Conservation (phyloP, 1,140 invertebrate genomes). For the Halyomorpha halys region DNA sequence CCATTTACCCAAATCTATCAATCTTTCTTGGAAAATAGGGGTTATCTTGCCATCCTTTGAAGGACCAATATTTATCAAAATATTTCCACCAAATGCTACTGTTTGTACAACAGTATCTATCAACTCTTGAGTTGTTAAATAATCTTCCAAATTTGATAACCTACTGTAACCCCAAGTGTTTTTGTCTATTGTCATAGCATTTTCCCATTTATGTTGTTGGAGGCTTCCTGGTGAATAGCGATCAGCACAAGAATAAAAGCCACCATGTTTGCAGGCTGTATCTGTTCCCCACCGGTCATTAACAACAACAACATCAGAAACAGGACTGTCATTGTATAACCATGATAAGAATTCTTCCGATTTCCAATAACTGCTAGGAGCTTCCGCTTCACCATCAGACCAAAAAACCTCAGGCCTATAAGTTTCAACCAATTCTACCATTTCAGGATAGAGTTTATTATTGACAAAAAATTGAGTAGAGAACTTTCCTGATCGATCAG, state of each 20-base stretch:
- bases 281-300: slow-evolving; percentile 65
- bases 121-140: slow-evolving; percentile 59
- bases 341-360: slow-evolving; percentile 75
- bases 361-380: slow-evolving; percentile 67
- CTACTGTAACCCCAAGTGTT: slow-evolving; percentile 82
- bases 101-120: slow-evolving; percentile 63
- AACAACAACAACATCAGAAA: slow-evolving; percentile 74
- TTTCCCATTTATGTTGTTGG: slow-evolving; percentile 78
- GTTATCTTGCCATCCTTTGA: slow-evolving; percentile 77
- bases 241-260: slow-evolving; percentile 76
- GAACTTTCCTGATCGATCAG: slow-evolving; percentile 60
- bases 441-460: slow-evolving; percentile 60
- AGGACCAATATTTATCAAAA: slow-evolving; percentile 83
- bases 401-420: slow-evolving; percentile 86
- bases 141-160: slow-evolving; percentile 58
- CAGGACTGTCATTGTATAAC: slow-evolving; percentile 91
- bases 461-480: slow-evolving; percentile 52
- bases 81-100: slow-evolving; percentile 79
- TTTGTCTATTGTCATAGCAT: slow-evolving; percentile 81
- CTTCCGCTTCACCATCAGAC: slow-evolving; percentile 89
- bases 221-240: slow-evolving; percentile 73
- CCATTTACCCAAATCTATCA: slow-evolving; percentile 65
- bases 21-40: slow-evolving; percentile 81
- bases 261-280: slow-evolving; percentile 76
- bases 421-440: slow-evolving; percentile 57